Base-by-base conservation (phyloP, 1,140 invertebrate genomes). In the Heliconius himera region DNA sequence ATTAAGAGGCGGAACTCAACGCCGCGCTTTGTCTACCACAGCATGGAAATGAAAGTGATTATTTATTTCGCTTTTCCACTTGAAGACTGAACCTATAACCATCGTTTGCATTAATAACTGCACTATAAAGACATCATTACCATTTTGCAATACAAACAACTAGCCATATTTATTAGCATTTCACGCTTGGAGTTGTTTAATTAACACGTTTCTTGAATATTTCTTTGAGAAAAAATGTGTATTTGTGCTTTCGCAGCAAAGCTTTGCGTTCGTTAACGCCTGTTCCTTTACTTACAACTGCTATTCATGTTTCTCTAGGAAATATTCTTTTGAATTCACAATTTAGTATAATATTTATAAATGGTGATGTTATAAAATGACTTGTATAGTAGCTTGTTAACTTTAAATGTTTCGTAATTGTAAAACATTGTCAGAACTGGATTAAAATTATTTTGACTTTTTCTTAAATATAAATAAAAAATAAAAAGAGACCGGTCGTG, bases 221-320 rank as follows among this genome's bases (percentile, higher is more conserved):
- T 26, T 26, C 60, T 29, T 66, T 29, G 26, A 66, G 26, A 66
- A 66, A 66, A 66, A 51, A 51, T 51, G 60, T 29, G 13, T 66
- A 29, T 66, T 66, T 66, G 60, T 66, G 60, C 60, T 66, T 66
- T 66, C n/a, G 26, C 60, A 60, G 56, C n/a, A 66, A 66, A 66
- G 60, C 60, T 66, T 66, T 66, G 60, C 60, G 60, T 66, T 66
- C 60, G 60, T 66, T 66, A 66, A 66, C 60, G 60, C 60, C 60
- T 66, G 22, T 66, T 66, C 60, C 60, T 66, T 66, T 66, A 66
- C 60, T 66, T 66, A 66, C 60, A 66, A 66, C 22, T 26, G 60
- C 22, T 29, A 29, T 66, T 66, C 60, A 66, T 66, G 60, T 29
- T 66, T 66, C 60, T 66, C 60, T 66, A 66, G 11, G 9, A 22